Conservation (phyloP, 2,888 invertebrate species). For the Herminia tarsipennalis region DNA sequence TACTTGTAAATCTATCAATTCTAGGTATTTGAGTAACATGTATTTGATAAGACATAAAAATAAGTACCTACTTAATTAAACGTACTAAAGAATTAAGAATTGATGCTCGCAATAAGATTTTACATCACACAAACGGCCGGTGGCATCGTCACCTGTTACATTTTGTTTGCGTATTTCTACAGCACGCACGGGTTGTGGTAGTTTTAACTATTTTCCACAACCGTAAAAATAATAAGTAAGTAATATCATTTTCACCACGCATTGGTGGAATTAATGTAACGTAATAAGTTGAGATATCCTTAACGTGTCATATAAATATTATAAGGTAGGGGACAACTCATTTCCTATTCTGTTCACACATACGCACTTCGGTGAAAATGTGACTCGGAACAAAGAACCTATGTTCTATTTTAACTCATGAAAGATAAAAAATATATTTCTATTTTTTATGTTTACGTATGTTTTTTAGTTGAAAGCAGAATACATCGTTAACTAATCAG, state of each 20-base stretch:
- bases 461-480: background rate
- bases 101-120: no score
- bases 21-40: no score
- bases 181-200: no score
- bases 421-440: constrained; percentile 25
- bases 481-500: constrained; percentile 3
- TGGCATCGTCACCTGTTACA: no score
- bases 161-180: no score
- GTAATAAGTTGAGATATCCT: constrained; percentile 68
- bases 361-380: constrained; percentile 69
- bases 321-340: constrained; percentile 62
- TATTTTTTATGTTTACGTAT: constrained; percentile 7
- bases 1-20: no score
- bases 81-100: no score
- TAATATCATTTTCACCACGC: constrained; percentile 25
- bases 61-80: no score
- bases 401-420: constrained; percentile 43
- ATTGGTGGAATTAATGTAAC: constrained; percentile 49
- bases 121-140: no score
- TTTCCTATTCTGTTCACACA: constrained; percentile 70
- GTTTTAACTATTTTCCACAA: constrained; percentile 12
- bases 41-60: no score
- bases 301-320: constrained; percentile 64
- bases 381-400: constrained; percentile 53
- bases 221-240: constrained; percentile 20